phyloP scores from a whole-genome alignment of 2,113 vertebrate genomes.

The Planiliza haematocheilus region DNA sequence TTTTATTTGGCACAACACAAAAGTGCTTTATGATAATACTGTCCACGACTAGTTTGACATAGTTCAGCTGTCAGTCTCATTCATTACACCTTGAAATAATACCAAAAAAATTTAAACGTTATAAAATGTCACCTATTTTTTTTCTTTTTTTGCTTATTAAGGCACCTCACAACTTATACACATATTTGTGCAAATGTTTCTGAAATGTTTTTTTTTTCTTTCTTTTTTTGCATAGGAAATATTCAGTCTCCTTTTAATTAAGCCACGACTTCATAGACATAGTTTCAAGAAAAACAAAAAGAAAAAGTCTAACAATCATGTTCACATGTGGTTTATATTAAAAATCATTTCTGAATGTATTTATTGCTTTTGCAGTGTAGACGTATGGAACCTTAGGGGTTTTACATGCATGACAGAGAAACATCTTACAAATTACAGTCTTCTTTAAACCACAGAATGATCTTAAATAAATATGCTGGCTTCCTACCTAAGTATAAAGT shows the following conservation, averaged over 20 bases:
- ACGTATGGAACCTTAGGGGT: conserved; percentile 25
- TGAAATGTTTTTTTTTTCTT: conserved; percentile 43
- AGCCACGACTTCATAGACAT: not conserved
- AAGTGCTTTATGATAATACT: conserved; percentile 83
- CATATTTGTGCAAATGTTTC: conserved; percentile 67
- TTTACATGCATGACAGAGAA: conserved; percentile 61
- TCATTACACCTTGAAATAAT: conserved; percentile 32
- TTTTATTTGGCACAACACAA: conserved; percentile 84
- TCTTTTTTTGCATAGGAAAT: not conserved
- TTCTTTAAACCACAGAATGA: conserved; percentile 72
- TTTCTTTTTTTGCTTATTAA: conserved; percentile 23
- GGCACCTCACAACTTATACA: conserved; percentile 37
- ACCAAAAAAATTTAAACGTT: conserved; percentile 24
- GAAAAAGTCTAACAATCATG: not conserved
- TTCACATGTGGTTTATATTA: conserved; percentile 31
- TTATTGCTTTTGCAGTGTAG: conserved; percentile 46
- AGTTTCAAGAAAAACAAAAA: conserved; percentile 21
- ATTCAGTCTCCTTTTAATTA: conserved; percentile 58
- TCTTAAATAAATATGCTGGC: conserved; percentile 81
- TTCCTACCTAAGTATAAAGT: conserved; percentile 68
- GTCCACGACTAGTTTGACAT: conserved; percentile 62
- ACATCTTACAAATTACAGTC: conserved; percentile 59
- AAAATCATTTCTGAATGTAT: conserved; percentile 19
- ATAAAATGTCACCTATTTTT: conserved; percentile 27
- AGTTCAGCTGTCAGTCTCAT: conserved; percentile 45